Conservation (phyloP, 2,797 vertebrate species). For the Agapornis canus region DNA sequence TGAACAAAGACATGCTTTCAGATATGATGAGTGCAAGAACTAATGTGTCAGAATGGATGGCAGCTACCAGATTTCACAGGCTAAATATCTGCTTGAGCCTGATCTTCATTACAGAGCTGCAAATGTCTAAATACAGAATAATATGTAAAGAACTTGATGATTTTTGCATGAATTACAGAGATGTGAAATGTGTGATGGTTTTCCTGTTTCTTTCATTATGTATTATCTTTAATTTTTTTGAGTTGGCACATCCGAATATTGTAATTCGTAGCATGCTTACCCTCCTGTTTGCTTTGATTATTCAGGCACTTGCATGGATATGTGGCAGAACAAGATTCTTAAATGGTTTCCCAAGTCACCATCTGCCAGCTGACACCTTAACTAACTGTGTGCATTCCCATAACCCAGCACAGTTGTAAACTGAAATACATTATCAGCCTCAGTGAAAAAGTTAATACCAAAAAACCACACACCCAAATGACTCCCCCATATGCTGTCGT, state of each 20-base stretch:
- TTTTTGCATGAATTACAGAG: background rate
- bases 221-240: background rate
- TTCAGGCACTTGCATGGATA: background rate
- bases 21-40: background rate
- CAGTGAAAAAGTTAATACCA: background rate
- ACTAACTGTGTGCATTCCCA: background rate
- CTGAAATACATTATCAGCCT: background rate
- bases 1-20: background rate
- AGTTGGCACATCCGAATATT: background rate
- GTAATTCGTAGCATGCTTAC: fast-evolving
- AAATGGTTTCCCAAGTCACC: background rate
- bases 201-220: background rate
- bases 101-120: background rate
- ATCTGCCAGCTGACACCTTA: slow-evolving; percentile 2
- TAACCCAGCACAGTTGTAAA: background rate
- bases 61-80: background rate
- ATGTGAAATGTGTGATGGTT: background rate
- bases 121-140: background rate
- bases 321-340: background rate
- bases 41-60: background rate
- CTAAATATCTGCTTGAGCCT: background rate
- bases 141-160: background rate
- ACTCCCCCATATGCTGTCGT: background rate
- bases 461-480: background rate
- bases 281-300: background rate